Conservation (phyloP, 2,113 vertebrate species). For the Gobius niger region DNA sequence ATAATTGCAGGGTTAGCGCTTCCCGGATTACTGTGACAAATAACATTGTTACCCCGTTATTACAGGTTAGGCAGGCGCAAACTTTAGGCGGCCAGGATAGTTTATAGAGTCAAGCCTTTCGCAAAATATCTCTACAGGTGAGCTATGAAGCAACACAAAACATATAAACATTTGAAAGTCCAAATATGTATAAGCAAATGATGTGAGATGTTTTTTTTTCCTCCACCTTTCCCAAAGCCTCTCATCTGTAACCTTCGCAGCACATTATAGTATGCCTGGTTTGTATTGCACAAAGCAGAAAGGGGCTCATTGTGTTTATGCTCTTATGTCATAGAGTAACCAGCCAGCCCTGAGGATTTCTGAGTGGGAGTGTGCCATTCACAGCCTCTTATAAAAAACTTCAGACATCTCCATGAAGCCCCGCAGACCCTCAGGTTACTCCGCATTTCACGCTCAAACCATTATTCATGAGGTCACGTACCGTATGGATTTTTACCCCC, state of each 20-base stretch:
- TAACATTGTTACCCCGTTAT: not conserved
- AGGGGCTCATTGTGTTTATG: not conserved
- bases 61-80: no score
- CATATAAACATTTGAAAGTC: not conserved
- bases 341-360: not conserved
- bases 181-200: no score
- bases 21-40: not conserved
- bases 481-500: conserved; percentile 12
- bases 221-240: not conserved
- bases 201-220: not conserved
- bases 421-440: conserved; percentile 21
- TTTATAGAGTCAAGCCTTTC: no score
- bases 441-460: conserved; percentile 34
- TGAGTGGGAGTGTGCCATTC: not conserved
- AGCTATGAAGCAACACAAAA: not conserved
- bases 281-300: not conserved
- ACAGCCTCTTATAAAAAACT: not conserved
- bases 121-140: no score
- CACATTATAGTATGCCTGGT: not conserved
- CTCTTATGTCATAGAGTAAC: conserved; percentile 10
- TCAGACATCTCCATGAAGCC: not conserved
- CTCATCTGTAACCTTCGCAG: not conserved
- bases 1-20: not conserved
- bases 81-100: no score
- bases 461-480: conserved; percentile 39